These are phyloP conservation scores for Protomyctophum bolini DNA, from an alignment of 2,113 vertebrate genomes.

Conservation along the genomic window DNA sequence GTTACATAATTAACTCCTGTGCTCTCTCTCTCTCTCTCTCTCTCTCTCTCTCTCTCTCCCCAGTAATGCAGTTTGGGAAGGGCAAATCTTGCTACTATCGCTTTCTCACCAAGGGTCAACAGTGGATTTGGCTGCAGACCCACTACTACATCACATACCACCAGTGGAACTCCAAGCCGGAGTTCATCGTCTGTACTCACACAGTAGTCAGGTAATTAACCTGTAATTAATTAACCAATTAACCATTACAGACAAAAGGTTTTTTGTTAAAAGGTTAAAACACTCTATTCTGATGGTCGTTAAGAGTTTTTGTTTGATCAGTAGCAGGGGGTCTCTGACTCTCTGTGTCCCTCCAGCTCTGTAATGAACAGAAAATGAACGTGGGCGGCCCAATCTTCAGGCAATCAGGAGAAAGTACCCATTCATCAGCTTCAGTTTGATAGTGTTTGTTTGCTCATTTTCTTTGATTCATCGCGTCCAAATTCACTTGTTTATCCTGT, in stretches of 20 bases:
- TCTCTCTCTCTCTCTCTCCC: conserved; percentile 23
- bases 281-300: no score
- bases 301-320: no score
- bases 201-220: conserved; percentile 82
- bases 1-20: neutral
- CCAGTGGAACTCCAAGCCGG: conserved; percentile 92
- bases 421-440: no score
- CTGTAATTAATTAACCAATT: no score
- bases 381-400: no score
- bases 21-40: conserved; percentile 30
- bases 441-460: no score
- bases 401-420: no score
- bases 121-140: conserved; percentile 89
- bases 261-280: neutral
- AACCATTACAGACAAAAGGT: neutral
- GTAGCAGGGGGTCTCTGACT: neutral
- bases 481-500: no score
- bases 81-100: conserved; percentile 91
- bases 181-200: conserved; percentile 90
- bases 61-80: conserved; percentile 90
- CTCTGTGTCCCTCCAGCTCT: no score
- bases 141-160: conserved; percentile 91
- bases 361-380: no score
- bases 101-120: conserved; percentile 89
- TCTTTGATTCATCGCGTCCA: no score